Evolutionary conservation across 2,113 vertebrate genomes (phyloP).

Genomic region (Empidonax alnorum): DNA sequence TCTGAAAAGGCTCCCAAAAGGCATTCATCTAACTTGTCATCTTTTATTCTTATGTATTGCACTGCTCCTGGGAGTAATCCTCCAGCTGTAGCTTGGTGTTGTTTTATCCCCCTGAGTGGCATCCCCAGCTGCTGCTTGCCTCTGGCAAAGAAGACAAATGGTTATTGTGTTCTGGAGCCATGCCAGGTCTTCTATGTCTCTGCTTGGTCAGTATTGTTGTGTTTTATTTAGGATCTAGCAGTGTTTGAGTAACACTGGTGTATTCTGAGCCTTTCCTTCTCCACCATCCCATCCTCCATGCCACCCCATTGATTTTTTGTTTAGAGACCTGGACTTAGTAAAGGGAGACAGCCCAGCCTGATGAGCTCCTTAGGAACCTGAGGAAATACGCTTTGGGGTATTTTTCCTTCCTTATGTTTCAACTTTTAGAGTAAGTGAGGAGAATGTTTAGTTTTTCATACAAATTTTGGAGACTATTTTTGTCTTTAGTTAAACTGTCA

Average conservation of each 20-base stretch:
- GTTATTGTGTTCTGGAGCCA: conserved; percentile 34
- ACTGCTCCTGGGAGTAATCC: conserved; percentile 2
- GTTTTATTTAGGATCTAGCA: conserved; percentile 21
- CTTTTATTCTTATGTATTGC: conserved; percentile 11
- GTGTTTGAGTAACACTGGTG: background rate
- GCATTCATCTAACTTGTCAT: conserved; percentile 20
- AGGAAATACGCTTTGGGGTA: background rate
- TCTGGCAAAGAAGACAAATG: conserved; percentile 46
- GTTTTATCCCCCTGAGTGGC: background rate
- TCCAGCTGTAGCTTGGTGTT: background rate
- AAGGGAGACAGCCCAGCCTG: background rate
- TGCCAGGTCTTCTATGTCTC: background rate
- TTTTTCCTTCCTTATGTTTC: background rate
- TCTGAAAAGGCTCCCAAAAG: conserved; percentile 5
- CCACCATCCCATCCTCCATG: background rate
- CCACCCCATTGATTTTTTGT: background rate
- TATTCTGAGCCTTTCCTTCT: conserved; percentile 23
- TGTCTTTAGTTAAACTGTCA: background rate
- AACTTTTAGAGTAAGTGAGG: background rate
- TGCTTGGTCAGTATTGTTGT: conserved; percentile 23
- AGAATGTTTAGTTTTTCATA: background rate
- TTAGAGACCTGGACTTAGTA: background rate
- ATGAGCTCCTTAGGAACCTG: background rate
- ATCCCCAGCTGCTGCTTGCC: conserved; percentile 53
- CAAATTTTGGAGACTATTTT: background rate